phyloP scores from a whole-genome alignment of 2,797 vertebrate genomes.

The Takifugu ocellatus region DNA sequence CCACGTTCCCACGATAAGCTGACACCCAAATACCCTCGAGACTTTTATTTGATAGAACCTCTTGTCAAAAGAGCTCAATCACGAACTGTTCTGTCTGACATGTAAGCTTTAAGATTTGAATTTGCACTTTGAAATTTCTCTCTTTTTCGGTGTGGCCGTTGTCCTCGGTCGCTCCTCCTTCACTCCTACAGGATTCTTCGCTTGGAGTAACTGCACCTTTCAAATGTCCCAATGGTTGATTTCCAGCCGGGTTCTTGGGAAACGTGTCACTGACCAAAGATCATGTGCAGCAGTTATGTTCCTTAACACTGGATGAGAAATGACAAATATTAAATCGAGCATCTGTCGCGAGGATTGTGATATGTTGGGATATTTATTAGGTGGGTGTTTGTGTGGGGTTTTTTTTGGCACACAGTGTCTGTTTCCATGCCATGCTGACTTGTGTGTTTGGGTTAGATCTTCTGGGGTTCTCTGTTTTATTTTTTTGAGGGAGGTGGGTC shows the following conservation, averaged over 20 bases:
- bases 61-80: background rate
- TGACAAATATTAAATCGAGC: constrained; percentile 16
- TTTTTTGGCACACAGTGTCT: constrained; percentile 37
- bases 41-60: background rate
- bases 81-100: constrained; percentile 1
- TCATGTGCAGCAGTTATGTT: constrained; percentile 52
- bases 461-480: constrained; percentile 26
- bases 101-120: constrained; percentile 29
- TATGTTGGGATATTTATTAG: constrained; percentile 41
- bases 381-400: background rate
- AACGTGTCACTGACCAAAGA: constrained; percentile 53
- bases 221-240: constrained; percentile 33
- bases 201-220: constrained; percentile 47
- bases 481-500: constrained; percentile 1
- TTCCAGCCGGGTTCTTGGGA: constrained; percentile 40
- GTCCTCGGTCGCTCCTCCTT: too few species aligned
- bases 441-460: constrained; percentile 26
- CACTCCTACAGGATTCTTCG: background rate
- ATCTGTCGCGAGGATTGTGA: constrained; percentile 19
- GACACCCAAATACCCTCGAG: constrained; percentile 20
- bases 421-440: constrained; percentile 27
- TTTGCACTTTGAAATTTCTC: constrained; percentile 52
- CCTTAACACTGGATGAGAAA: constrained; percentile 79
- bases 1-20: constrained; percentile 2
- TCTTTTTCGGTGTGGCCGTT: background rate